Percentiles rank a stretch among this genome's conserved stretches.
These are phyloP conservation scores for Solea solea DNA, from an alignment of 2,113 vertebrate species.

Conservation along the genomic window DNA sequence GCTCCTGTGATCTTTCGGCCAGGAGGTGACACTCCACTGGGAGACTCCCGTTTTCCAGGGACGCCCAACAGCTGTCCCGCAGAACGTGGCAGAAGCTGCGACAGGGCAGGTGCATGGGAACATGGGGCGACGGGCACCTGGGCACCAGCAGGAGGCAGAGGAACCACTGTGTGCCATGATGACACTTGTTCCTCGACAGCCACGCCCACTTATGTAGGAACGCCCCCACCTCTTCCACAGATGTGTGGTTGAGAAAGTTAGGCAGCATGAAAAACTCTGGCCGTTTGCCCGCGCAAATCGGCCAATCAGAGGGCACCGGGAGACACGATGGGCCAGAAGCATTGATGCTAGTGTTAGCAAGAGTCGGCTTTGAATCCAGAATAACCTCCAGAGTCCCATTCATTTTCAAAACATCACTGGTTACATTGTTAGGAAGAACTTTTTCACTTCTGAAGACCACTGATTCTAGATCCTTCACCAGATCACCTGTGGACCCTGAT, in stretches of 20 bases:
- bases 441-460: not conserved
- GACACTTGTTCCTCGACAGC: slow-evolving; percentile 84
- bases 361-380: slow-evolving; percentile 28
- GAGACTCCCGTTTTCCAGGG: slow-evolving; percentile 76
- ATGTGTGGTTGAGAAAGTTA: slow-evolving; percentile 85
- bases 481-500: slow-evolving; percentile 11
- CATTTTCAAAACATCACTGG: not conserved
- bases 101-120: slow-evolving; percentile 79
- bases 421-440: slow-evolving; percentile 13
- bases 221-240: slow-evolving; percentile 75
- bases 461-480: slow-evolving; percentile 8
- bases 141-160: slow-evolving; percentile 91
- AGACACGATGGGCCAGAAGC: slow-evolving; percentile 71
- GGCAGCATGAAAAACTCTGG: slow-evolving; percentile 79
- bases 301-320: slow-evolving; percentile 74
- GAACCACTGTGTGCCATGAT: slow-evolving; percentile 87
- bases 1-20: slow-evolving; percentile 78
- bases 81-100: slow-evolving; percentile 88
- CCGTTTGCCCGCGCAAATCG: slow-evolving; percentile 79
- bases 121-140: slow-evolving; percentile 59
- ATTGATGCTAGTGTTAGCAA: slow-evolving; percentile 32
- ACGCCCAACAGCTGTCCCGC: slow-evolving; percentile 88
- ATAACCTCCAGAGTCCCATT: slow-evolving; percentile 7
- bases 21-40: slow-evolving; percentile 87
- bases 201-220: slow-evolving; percentile 83